Evolutionary conservation across 2,113 vertebrate species (phyloP), one percentile per base, ranked within the genome.

Genomic region (Muscicapa adusta): DNA sequence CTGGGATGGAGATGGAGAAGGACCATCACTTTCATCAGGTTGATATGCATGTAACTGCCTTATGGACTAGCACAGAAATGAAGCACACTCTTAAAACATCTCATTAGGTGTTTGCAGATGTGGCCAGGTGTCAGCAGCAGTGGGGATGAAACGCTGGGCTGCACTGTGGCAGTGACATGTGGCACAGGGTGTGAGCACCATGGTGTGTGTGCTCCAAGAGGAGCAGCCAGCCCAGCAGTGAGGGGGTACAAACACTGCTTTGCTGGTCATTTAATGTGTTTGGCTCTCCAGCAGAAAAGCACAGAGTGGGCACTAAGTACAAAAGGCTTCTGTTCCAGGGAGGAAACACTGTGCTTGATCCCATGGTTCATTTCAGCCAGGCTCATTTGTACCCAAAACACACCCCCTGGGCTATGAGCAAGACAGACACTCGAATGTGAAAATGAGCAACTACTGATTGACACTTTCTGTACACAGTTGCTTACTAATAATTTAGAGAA

Each of bases 401-500:
- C 50, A 66, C 5, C 54, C 42, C 71, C 15, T 3, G 3, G 57
- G 61, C 56, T 67, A 14, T 14, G 72, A 90, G 47, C 19, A 78
- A 86, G 73, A 82, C 54, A 74, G 79, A 68, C 36, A 36, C 31
- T 63, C 66, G 17, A 66, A 71, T 18, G n/a, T 71, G 72, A 72
- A 95, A 91, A 78, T 61, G 80, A 92, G 75, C 56, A 74, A 65
- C 70, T 33, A 33, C 43, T 74, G 79, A 90, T 58, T 79, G 94
- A 92, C 83, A 81, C 43, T 76, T 92, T 80, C 68, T 63, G 72
- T 81, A 94, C 76, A 77, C 88, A 88, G 60, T 40, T 91, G 81
- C 83, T 96, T 87, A 89, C 60, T 87, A 94, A 96, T 95, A 81
- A 96, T 96, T 96, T 94, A 63, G 84, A 86, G 91, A 96, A 94